Evolutionary conservation across 2,888 invertebrate species (phyloP), one percentile per base, ranked within the genome.

Genomic region (Sipha maydis): DNA sequence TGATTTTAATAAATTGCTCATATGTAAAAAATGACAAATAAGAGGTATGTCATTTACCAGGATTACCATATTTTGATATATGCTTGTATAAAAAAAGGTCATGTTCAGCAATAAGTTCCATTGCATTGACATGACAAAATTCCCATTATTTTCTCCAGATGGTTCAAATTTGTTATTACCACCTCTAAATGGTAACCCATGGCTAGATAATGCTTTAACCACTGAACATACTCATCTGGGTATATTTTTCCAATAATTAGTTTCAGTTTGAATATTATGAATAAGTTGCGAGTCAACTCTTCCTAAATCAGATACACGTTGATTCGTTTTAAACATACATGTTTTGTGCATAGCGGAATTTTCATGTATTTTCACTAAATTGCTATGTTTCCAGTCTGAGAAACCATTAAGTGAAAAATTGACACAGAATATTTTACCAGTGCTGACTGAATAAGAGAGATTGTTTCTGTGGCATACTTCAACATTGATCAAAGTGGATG

Each of bases 381-480:
- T 76, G n/a, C 67, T n/a, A 48, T 56, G 73, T 84, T 84, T 73
- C 75, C 75, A 84, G 25, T 84, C 84, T n/a, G 34, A 79, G 41
- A 79, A 79, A 41, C 79, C 79, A n/a, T 56, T 21, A 34, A 14
- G 11, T 56, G 79, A 56, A 75, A 84, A 84, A 84, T 84, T 82
- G 9, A 73, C 28, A 25, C 75, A 54, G 31, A 41, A 84, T 38
- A 84, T 61, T 69, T 54, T 28, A 61, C 83, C 69, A 67, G 38
- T 83, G 38, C 83, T 83, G n/a, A 31, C 38, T 41, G 83, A 83
- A 11, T 83, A 83, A 71, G 41, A 17, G 3, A 75, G 25, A 73
- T 76, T 67, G 31, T 76, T 41, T 84, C 84, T 84, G 34, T 84
- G 19, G 9, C 34, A 56, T 54, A 56, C 25, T 54, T 84, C 56